These are phyloP conservation scores for Pentalonia nigronervosa DNA, from an alignment of 1,140 invertebrate species.

Conservation along the genomic window DNA sequence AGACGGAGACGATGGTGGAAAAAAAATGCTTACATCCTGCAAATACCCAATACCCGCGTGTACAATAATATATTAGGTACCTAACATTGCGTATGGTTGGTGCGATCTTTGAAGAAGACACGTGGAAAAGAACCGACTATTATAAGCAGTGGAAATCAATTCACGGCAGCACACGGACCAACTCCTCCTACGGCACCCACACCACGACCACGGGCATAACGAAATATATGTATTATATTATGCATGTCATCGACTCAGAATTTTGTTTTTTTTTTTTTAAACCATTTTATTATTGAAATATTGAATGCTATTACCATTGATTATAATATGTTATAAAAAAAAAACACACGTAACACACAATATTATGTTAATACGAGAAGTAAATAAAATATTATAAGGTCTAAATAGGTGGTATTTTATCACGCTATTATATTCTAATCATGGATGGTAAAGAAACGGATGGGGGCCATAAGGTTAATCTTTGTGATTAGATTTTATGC, in stretches of 20 bases:
- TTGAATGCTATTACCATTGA: not conserved
- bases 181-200: not conserved
- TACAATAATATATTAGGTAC: not conserved
- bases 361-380: not conserved
- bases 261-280: not conserved
- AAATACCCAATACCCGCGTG: not conserved
- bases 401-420: no score
- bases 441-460: not conserved
- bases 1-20: not conserved
- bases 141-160: not conserved
- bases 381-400: not conserved
- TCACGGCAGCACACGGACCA: not conserved
- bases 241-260: not conserved
- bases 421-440: not conserved
- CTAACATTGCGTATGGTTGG: not conserved
- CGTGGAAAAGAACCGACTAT: not conserved
- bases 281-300: not conserved
- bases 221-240: not conserved
- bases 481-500: not conserved
- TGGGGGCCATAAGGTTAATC: not conserved
- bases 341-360: not conserved
- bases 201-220: not conserved
- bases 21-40: not conserved
- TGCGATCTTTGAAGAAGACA: not conserved
- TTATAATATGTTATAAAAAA: not conserved